Percentiles rank a stretch among this genome's conserved stretches.
Conservation (phyloP, 2,797 vertebrate species). For the Xiphorhynchus erythropygius region DNA sequence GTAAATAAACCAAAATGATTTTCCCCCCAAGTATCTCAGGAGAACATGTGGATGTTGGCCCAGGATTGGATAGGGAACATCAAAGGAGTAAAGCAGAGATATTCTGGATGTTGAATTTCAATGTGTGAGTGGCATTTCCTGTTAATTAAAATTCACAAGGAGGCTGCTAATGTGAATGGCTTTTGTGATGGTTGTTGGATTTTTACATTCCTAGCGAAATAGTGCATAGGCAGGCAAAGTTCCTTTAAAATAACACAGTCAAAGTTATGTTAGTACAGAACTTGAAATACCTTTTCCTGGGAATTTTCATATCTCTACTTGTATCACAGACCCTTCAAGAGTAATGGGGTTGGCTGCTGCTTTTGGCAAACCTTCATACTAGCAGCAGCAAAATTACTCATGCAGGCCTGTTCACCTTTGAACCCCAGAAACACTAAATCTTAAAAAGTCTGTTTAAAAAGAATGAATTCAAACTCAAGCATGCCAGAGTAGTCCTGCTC, state of each 20-base stretch:
- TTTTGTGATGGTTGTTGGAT: conserved; percentile 40
- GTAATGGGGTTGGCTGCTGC: neutral
- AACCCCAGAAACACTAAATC: neutral
- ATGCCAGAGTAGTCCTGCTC: neutral
- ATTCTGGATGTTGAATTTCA: conserved; percentile 33
- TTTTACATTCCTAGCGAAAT: conserved; percentile 23
- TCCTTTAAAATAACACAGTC: neutral
- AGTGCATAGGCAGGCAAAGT: neutral
- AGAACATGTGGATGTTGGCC: neutral
- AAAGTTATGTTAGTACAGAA: neutral
- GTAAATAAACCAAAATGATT: conserved; percentile 42
- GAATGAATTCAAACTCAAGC: neutral
- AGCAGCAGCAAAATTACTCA: neutral
- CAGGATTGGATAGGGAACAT: neutral
- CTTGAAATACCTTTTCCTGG: neutral
- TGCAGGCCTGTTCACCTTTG: neutral
- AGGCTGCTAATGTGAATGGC: conserved; percentile 39
- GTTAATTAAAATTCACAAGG: conserved; percentile 62
- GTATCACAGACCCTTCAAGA: neutral
- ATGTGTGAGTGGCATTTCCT: conserved; percentile 51
- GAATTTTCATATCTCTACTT: neutral
- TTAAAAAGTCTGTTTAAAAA: neutral
- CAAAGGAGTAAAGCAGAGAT: conserved; percentile 45
- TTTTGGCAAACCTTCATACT: neutral
- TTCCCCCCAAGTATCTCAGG: neutral